Evolutionary conservation across 2,797 vertebrate species (phyloP).

Genomic region (Bufotes viridis): DNA sequence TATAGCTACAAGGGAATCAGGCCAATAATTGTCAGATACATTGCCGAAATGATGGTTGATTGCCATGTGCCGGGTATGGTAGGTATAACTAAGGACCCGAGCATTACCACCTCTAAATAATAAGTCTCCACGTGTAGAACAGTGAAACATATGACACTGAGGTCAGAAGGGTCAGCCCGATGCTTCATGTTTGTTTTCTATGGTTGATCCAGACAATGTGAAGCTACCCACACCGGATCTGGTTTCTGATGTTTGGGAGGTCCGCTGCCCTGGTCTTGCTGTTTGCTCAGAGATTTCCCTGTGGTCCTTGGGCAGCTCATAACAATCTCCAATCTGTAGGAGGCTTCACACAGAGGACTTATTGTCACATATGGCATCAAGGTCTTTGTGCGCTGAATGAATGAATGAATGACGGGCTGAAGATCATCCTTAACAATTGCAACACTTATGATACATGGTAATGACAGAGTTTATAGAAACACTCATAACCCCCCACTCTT

Average conservation of each 20-base stretch:
- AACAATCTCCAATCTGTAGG: constrained; percentile 46
- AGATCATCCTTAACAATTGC: not conserved
- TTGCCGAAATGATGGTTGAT: not conserved
- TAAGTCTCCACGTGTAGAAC: constrained; percentile 34
- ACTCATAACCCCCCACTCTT: not conserved
- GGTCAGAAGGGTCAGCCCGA: constrained; percentile 53
- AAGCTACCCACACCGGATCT: constrained; percentile 48
- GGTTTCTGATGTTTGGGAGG: constrained; percentile 57
- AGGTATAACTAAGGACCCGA: not conserved
- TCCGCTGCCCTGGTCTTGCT: constrained; percentile 47
- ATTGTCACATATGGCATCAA: constrained; percentile 55
- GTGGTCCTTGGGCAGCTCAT: constrained; percentile 47
- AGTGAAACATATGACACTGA: constrained; percentile 43
- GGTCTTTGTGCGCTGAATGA: not conserved
- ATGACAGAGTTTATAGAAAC: too few species aligned
- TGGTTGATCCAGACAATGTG: constrained; percentile 61
- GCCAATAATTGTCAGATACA: not conserved
- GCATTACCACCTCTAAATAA: constrained; percentile 15
- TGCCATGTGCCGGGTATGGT: not conserved
- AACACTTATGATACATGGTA: not conserved
- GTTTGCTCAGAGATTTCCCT: constrained; percentile 57
- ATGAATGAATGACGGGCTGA: not conserved
- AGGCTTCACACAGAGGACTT: constrained; percentile 41
- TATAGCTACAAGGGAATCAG: not conserved
- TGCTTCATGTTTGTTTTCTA: constrained; percentile 61